Base-by-base conservation (phyloP, 2,888 invertebrate species). In the Furcula furcula region DNA sequence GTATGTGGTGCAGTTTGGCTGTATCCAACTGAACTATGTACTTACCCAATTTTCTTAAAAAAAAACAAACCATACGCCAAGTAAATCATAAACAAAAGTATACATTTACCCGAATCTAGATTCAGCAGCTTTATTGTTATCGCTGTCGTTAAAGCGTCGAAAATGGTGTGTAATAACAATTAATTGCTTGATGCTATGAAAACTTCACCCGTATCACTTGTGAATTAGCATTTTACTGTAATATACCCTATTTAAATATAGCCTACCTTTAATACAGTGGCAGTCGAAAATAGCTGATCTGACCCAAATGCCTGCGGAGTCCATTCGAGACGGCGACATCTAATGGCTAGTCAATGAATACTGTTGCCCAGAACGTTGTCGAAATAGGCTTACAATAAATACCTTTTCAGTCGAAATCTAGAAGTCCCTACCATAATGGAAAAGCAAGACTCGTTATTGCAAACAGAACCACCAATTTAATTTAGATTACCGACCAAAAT, bases 281-380 rank as follows among this genome's bases (percentile, higher is more conserved):
- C 28, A 29, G 31, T 31, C 36, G 21, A 15, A 34, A 40, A 44
- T 37, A 50, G 29, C 34, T 21, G 21, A 15, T 3, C 28, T 40
- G 57, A 51, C 57, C 49, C 28, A 48, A 33, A 42, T 48, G 36
- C 13, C 16, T 7, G 31, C 7, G 6, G 33, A 34, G 23, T 32
- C 34, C 22, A 33, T 31, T 20, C 16, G 23, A 6, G 11, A 11
- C 22, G 22, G 22, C 34, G 30, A 18, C 31, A 34, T 25, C 20
- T 32, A 31, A 33, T 36, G 36, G 11, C 16, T 4, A 26, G 26
- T 13, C 10, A 12, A 23, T 23, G n/a, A 4, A n/a, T n/a, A 20
- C n/a, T n/a, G n/a, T n/a, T n/a, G n/a, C n/a, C n/a, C n/a, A n/a
- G n/a, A n/a, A n/a, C n/a, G n/a, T n/a, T n/a, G n/a, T n/a, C n/a